Evolutionary conservation across 2,888 invertebrate genomes (phyloP).

Genomic region (Thymelicus sylvestris): DNA sequence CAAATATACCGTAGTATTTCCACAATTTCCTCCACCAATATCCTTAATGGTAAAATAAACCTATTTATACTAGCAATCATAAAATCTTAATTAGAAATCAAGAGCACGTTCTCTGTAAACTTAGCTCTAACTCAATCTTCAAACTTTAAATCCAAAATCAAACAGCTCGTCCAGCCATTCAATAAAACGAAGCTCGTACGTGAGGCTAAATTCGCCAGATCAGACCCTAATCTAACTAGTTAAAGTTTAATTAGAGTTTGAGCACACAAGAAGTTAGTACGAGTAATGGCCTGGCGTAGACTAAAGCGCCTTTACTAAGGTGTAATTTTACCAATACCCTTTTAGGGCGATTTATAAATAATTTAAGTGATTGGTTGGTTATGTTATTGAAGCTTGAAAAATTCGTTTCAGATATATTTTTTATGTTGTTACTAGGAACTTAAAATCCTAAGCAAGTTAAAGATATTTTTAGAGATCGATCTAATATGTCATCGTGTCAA

Average conservation of each 20-base stretch:
- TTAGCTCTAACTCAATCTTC: constrained; percentile 9
- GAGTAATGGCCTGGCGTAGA: constrained; percentile 27
- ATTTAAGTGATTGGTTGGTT: too few relatives aligned
- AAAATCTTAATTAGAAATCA: constrained; percentile 7
- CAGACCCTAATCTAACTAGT: constrained; percentile 39
- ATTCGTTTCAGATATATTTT: too few relatives aligned
- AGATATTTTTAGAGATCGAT: too few relatives aligned
- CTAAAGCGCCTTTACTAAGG: constrained; percentile 10
- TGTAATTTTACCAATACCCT: constrained; percentile 17
- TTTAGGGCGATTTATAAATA: not conserved
- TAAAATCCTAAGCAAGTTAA: too few relatives aligned
- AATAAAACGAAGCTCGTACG: constrained; percentile 33
- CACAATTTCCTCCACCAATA: not conserved
- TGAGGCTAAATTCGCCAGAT: constrained; percentile 35
- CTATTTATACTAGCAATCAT: not conserved
- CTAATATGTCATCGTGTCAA: too few relatives aligned
- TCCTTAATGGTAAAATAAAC: too few relatives aligned
- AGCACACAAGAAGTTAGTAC: constrained; percentile 36
- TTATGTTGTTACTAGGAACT: too few relatives aligned
- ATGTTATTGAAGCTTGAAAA: too few relatives aligned
- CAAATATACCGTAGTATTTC: not conserved
- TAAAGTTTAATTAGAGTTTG: constrained; percentile 38
- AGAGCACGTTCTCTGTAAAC: not conserved
- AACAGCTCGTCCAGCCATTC: constrained; percentile 27
- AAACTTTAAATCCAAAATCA: constrained; percentile 20